phyloP scores from a whole-genome alignment of 2,113 vertebrate species.

The Arothron firmamentum region DNA sequence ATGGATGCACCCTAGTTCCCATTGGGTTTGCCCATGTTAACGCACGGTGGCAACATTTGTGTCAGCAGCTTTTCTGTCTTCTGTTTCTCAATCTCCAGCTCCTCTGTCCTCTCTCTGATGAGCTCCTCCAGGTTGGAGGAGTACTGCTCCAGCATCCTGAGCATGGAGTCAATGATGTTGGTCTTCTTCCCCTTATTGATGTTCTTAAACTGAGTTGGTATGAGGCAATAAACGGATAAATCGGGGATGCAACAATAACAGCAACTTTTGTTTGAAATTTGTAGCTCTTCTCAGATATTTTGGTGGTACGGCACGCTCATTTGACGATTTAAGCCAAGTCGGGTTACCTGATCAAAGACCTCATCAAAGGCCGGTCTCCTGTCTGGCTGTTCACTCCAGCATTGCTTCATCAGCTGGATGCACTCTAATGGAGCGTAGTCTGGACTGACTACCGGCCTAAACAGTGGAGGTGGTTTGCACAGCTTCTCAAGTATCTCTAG shows the following conservation, averaged over 20 bases:
- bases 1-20: neutral
- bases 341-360: conserved; percentile 74
- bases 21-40: neutral
- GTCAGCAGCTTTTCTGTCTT: conserved; percentile 81
- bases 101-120: conserved; percentile 79
- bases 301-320: too few species aligned
- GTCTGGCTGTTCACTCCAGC: conserved; percentile 79
- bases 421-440: conserved; percentile 77
- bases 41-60: conserved; percentile 79
- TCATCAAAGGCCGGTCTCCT: conserved; percentile 72
- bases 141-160: conserved; percentile 76
- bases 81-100: conserved; percentile 81
- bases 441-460: conserved; percentile 71
- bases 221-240: neutral
- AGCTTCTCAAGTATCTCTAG: conserved; percentile 76
- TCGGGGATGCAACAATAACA: neutral
- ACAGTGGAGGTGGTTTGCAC: conserved; percentile 73
- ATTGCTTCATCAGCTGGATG: conserved; percentile 79
- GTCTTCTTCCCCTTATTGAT: conserved; percentile 68
- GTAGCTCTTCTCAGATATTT: too few species aligned
- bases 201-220: conserved; percentile 53
- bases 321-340: neutral
- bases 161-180: conserved; percentile 71
- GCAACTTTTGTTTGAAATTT: neutral
- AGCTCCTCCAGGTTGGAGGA: conserved; percentile 81